Evolutionary conservation across 2,113 vertebrate genomes (phyloP).

Genomic region (Rhipidura dahli): DNA sequence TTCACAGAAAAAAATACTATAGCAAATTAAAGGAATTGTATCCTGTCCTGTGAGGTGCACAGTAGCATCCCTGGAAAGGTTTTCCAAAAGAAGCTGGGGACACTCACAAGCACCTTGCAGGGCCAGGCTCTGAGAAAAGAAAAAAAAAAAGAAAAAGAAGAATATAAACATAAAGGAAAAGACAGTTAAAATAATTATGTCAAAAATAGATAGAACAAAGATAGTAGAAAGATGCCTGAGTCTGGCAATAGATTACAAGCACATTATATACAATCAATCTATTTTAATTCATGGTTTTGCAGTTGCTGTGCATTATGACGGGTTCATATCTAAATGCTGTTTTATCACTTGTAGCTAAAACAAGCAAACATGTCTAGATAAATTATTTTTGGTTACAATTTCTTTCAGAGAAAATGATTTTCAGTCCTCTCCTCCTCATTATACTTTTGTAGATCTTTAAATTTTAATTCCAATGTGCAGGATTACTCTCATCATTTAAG

Average conservation of each 20-base stretch:
- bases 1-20: neutral
- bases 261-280: neutral
- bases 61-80: slow-evolving; percentile 28
- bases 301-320: neutral
- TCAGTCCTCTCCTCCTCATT: neutral
- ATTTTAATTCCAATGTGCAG: neutral
- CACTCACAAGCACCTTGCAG: slow-evolving; percentile 39
- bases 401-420: neutral
- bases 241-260: neutral
- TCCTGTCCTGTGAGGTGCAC: slow-evolving; percentile 56
- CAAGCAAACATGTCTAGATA: slow-evolving; percentile 37
- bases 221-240: neutral
- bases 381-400: slow-evolving; percentile 4
- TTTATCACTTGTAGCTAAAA: neutral
- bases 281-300: neutral
- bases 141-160: neutral
- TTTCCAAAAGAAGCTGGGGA: slow-evolving; percentile 26
- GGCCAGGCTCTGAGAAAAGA: slow-evolving; percentile 15
- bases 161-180: neutral
- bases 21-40: neutral
- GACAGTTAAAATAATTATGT: neutral
- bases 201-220: neutral
- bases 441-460: neutral
- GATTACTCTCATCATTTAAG: neutral
- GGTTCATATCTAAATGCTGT: neutral